A percentile compares a stretch with the other conserved stretches of the same genome.
Conservation (phyloP, 2,888 invertebrate species). For the Mamestra brassicae region DNA sequence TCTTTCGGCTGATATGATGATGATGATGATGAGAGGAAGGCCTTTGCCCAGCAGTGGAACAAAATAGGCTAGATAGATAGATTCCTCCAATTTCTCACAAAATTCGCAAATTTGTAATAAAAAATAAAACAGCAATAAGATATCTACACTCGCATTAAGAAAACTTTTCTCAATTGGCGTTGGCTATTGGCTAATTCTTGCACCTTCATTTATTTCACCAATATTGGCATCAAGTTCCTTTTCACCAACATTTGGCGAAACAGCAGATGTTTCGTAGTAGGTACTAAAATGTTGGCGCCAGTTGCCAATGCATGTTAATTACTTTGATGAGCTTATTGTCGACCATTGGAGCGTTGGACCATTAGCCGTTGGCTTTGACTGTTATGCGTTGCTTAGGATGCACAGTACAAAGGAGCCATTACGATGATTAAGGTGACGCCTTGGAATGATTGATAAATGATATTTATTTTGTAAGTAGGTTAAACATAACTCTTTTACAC, state of each 20-base stretch:
- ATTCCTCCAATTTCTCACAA: no score
- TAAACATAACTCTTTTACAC: no score
- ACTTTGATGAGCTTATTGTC: conserved; percentile 16
- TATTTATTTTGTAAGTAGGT: no score
- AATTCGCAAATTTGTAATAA: no score
- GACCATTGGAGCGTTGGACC: background rate
- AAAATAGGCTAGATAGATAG: no score
- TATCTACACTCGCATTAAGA: no score
- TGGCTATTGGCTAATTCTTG: background rate
- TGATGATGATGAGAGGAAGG: no score
- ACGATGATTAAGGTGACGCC: background rate
- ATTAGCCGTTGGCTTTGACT: background rate
- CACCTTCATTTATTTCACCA: no score
- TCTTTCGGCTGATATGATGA: no score
- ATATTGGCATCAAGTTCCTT: background rate
- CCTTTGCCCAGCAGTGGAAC: no score
- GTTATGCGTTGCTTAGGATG: background rate
- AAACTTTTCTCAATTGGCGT: background rate
- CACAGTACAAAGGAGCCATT: background rate
- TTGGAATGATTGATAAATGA: background rate
- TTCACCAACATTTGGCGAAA: background rate
- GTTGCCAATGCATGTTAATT: conserved; percentile 4
- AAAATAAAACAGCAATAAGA: no score
- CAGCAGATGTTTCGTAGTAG: background rate
- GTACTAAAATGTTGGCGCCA: background rate